Evolutionary conservation across 2,888 invertebrate species (phyloP).

Genomic region (Corythucha ciliata): DNA sequence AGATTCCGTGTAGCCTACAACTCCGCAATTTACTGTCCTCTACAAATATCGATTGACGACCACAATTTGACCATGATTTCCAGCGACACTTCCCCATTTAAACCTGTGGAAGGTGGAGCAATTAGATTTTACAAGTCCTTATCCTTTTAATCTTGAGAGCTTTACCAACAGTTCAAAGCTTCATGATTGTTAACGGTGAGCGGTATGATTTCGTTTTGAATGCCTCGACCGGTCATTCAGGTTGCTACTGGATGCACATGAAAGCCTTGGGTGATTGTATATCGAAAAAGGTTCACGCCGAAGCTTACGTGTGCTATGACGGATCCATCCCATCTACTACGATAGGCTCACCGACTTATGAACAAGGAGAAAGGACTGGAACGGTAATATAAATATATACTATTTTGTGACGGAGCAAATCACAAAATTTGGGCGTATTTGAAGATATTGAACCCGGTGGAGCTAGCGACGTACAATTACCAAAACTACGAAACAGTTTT

Average conservation of each 20-base stretch:
- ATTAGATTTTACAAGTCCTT: neutral
- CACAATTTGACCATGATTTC: constrained; percentile 41
- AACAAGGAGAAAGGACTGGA: constrained; percentile 36
- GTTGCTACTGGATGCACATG: constrained; percentile 44
- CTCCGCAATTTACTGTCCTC: constrained; percentile 41
- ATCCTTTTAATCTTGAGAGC: neutral
- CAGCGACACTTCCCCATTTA: constrained; percentile 40
- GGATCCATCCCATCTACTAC: constrained; percentile 11
- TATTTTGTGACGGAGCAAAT: neutral
- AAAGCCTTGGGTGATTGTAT: constrained; percentile 43
- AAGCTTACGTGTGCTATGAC: constrained; percentile 31
- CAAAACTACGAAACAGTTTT: constrained; percentile 34
- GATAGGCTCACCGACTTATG: constrained; percentile 28
- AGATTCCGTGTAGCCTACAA: constrained; percentile 41
- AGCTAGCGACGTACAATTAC: constrained; percentile 31
- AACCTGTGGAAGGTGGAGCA: constrained; percentile 38
- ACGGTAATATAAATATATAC: too few relatives aligned
- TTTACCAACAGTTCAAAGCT: constrained; percentile 37
- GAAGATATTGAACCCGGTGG: constrained; percentile 38
- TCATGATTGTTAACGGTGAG: constrained; percentile 45
- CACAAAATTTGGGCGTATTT: constrained; percentile 8
- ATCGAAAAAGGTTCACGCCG: constrained; percentile 33
- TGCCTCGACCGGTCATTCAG: constrained; percentile 39
- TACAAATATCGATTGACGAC: constrained; percentile 41
- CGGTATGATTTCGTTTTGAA: constrained; percentile 44